phyloP scores from a whole-genome alignment of 2,113 vertebrate species.

The Amblyopsis rosae region DNA sequence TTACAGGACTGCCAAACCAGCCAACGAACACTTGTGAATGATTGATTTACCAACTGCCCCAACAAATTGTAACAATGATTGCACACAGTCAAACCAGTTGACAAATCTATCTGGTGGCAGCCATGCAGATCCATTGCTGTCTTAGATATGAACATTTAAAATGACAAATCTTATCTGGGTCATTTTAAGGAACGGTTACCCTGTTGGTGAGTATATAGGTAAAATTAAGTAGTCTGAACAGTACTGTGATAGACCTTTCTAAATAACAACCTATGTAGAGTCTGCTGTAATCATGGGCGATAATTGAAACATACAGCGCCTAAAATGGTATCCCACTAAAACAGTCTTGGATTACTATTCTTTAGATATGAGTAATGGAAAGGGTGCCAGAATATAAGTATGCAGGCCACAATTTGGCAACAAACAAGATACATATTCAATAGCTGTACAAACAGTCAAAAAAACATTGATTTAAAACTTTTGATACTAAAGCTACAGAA shows the following conservation, averaged over 20 bases:
- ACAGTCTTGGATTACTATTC: conserved; percentile 42
- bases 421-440: conserved; percentile 74
- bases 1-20: conserved; percentile 83
- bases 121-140: conserved; percentile 47
- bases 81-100: conserved; percentile 58
- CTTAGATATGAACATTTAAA: conserved; percentile 49
- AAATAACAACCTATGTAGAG: conserved; percentile 5
- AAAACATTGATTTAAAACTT: conserved; percentile 76
- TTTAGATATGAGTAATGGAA: conserved; percentile 49
- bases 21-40: conserved; percentile 28
- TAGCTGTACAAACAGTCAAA: conserved; percentile 80
- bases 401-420: conserved; percentile 86
- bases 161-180: conserved; percentile 6
- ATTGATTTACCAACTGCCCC: conserved; percentile 11
- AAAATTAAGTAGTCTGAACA: neutral
- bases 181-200: conserved; percentile 31
- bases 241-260: conserved; percentile 4
- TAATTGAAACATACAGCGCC: conserved; percentile 45
- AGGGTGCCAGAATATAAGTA: conserved; percentile 57
- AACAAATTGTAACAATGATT: conserved; percentile 18
- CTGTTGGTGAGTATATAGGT: conserved; percentile 22
- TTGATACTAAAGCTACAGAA: conserved; percentile 81
- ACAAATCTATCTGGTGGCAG: conserved; percentile 43
- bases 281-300: conserved; percentile 42
- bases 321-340: conserved; percentile 41